Conservation (phyloP, 2,888 invertebrate genomes). For the Pyrochroa serraticornis region DNA sequence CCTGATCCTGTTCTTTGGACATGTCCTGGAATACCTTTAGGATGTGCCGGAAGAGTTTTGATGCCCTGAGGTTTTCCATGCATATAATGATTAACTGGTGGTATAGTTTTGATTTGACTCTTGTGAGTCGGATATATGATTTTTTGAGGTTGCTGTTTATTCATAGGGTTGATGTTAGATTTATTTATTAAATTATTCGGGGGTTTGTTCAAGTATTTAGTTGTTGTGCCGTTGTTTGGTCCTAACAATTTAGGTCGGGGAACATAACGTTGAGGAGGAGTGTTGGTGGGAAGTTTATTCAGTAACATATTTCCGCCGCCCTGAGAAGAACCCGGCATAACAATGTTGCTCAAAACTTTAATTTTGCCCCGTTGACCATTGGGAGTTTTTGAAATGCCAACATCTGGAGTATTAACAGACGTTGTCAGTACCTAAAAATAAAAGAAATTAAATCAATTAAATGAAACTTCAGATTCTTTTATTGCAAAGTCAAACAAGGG, state of each 20-base stretch:
- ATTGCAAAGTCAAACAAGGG: not conserved
- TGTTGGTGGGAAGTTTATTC: constrained; percentile 42
- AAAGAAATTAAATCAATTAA: constrained; percentile 9
- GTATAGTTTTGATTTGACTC: constrained; percentile 51
- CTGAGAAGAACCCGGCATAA: constrained; percentile 46
- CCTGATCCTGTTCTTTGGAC: constrained; percentile 52
- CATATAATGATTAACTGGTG: constrained; percentile 47
- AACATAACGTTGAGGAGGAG: constrained; percentile 42
- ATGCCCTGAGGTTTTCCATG: constrained; percentile 45
- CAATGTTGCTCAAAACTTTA: constrained; percentile 55
- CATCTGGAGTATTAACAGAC: constrained; percentile 29
- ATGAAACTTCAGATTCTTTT: not conserved
- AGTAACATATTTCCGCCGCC: constrained; percentile 46
- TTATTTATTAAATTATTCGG: constrained; percentile 37
- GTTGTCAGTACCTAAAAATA: constrained; percentile 37
- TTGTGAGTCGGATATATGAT: constrained; percentile 52
- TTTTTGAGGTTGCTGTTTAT: constrained; percentile 31
- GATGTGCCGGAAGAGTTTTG: constrained; percentile 52
- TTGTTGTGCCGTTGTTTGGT: constrained; percentile 46
- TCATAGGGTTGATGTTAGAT: constrained; percentile 24
- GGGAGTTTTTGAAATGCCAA: constrained; percentile 44
- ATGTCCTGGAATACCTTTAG: constrained; percentile 45
- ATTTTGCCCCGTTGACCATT: constrained; percentile 56
- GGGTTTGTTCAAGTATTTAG: constrained; percentile 51
- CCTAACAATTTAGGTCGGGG: constrained; percentile 51